Conservation (phyloP, 2,888 invertebrate species). For the Polymixis lichenea region DNA sequence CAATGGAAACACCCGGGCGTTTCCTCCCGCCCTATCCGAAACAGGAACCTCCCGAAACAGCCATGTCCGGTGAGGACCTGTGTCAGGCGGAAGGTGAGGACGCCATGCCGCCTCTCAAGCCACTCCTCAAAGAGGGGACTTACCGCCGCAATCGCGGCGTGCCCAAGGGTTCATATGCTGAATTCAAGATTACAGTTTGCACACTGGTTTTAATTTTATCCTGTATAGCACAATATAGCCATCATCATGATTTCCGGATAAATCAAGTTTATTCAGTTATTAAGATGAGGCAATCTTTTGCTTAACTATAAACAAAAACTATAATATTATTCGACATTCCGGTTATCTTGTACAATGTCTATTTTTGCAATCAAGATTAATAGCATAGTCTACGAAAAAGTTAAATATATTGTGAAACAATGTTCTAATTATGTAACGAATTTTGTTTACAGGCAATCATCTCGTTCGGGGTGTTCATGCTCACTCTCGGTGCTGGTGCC, state of each 20-base stretch:
- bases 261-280: not conserved
- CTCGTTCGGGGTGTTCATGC: constrained; percentile 89
- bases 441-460: constrained; percentile 84
- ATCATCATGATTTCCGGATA: not conserved
- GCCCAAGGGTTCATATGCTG: no score
- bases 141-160: no score
- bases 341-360: not conserved
- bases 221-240: not conserved
- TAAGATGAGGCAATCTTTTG: constrained; percentile 7
- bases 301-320: constrained; percentile 13
- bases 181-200: no score
- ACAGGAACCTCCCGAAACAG: no score
- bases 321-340: not conserved
- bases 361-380: not conserved
- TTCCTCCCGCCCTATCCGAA: no score
- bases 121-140: no score
- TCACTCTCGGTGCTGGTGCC: constrained; percentile 90
- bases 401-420: not conserved
- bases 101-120: no score
- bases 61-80: no score
- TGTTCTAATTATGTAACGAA: not conserved
- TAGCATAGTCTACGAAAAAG: not conserved
- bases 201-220: not conserved
- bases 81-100: no score
- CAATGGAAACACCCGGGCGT: no score